Conservation (phyloP, 1,140 invertebrate species). For the Drosophila setifemur region DNA sequence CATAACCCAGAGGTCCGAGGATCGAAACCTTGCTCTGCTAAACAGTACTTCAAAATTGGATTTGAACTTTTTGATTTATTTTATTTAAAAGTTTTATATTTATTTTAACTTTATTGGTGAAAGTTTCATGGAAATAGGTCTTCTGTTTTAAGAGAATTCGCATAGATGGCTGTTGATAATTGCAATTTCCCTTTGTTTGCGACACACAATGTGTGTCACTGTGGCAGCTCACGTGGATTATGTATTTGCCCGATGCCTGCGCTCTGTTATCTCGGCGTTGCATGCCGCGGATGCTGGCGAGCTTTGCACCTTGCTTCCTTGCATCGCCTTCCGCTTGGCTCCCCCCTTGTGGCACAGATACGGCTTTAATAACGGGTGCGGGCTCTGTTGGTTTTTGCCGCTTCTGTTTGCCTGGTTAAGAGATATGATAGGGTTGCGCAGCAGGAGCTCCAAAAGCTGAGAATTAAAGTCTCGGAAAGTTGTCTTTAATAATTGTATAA, state of each 20-base stretch:
- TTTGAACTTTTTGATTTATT: neutral
- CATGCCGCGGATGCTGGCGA: neutral
- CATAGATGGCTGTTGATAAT: no score
- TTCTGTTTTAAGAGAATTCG: no score
- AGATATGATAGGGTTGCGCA: conserved; percentile 15
- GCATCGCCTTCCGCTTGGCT: conserved; percentile 25
- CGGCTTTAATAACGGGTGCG: conserved; percentile 66
- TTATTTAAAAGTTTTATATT: neutral
- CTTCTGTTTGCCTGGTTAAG: conserved; percentile 53
- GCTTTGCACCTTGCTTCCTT: neutral
- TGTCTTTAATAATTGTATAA: no score
- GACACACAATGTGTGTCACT: neutral
- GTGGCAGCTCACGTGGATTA: conserved; percentile 57
- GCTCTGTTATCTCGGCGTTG: conserved; percentile 30
- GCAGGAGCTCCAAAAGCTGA: conserved; percentile 1
- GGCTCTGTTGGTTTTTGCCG: conserved; percentile 63
- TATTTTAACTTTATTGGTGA: no score
- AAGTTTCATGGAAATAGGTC: no score
- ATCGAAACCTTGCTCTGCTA: conserved; percentile 97
- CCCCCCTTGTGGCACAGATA: conserved; percentile 64
- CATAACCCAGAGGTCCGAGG: conserved; percentile 99
- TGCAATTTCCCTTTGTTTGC: neutral
- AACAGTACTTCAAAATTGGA: neutral
- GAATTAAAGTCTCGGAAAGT: conserved; percentile 18
- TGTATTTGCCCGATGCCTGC: conserved; percentile 55